These are phyloP conservation scores for Hyaena hyaena DNA, from an alignment of 2,113 vertebrate genomes.

Conservation along the genomic window DNA sequence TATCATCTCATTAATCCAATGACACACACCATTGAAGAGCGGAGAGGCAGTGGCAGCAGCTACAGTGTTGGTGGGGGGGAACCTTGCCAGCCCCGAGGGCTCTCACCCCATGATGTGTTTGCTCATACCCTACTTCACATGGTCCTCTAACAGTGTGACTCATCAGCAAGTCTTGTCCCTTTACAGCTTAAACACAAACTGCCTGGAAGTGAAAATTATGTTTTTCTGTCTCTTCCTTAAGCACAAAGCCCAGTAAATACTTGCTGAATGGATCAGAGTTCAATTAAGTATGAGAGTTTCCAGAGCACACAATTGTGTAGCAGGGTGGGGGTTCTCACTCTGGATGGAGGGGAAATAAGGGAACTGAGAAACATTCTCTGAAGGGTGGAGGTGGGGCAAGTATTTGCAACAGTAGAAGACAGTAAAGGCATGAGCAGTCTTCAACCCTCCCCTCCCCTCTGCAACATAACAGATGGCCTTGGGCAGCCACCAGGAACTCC, in stretches of 20 bases:
- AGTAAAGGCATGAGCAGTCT: background rate
- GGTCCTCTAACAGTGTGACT: background rate
- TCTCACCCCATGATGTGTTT: background rate
- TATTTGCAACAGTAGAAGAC: background rate
- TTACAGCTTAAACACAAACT: background rate
- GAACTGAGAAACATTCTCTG: background rate
- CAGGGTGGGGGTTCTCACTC: background rate
- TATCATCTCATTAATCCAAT: background rate
- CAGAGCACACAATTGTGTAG: background rate
- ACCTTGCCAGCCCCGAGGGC: background rate
- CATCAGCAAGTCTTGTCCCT: background rate
- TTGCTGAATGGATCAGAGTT: background rate
- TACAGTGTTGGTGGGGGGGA: background rate
- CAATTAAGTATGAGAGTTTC: background rate
- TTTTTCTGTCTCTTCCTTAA: conserved; percentile 1
- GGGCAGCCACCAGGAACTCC: background rate
- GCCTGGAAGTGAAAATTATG: background rate
- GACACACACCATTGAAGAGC: background rate
- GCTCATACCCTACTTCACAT: background rate
- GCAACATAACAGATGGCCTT: background rate
- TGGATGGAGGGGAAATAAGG: background rate
- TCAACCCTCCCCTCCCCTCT: background rate
- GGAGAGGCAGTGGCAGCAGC: background rate
- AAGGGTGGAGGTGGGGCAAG: background rate
- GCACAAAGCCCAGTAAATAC: background rate